Evolutionary conservation across 1,140 invertebrate species (phyloP).

Genomic region (Tyrophagus putrescentiae): DNA sequence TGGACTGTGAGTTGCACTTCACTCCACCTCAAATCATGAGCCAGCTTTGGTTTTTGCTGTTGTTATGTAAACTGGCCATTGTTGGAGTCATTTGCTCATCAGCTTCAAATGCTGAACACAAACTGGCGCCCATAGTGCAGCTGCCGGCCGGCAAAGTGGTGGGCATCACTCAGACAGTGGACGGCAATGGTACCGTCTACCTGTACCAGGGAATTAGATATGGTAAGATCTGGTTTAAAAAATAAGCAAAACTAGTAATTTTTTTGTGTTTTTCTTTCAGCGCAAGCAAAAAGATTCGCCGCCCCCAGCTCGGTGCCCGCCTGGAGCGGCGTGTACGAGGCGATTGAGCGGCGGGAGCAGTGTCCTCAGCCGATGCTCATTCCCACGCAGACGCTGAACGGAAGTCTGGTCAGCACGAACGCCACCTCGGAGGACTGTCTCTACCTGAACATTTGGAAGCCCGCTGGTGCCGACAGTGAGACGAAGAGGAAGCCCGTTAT

Average conservation of each 20-base stretch:
- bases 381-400: neutral
- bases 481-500: constrained; percentile 24
- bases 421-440: constrained; percentile 33
- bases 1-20: too few relatives aligned
- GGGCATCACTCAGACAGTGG: neutral
- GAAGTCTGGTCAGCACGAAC: neutral
- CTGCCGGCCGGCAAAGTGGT: neutral
- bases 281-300: neutral
- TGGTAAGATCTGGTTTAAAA: too few relatives aligned
- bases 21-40: too few relatives aligned
- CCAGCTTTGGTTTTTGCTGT: too few relatives aligned
- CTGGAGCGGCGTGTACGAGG: neutral
- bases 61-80: too few relatives aligned
- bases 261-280: too few relatives aligned
- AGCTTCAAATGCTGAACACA: too few relatives aligned
- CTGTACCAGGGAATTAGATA: constrained; percentile 1
- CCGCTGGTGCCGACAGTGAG: neutral
- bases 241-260: too few relatives aligned
- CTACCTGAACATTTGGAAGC: constrained; percentile 35
- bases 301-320: neutral
- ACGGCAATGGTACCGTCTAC: neutral
- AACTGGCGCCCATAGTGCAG: neutral
- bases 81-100: too few relatives aligned
- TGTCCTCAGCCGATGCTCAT: neutral
- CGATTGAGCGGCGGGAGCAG: neutral